These are phyloP conservation scores for Flabesymbios commensalis DNA, from an alignment of 2,888 invertebrate species.

Conservation along the genomic window DNA sequence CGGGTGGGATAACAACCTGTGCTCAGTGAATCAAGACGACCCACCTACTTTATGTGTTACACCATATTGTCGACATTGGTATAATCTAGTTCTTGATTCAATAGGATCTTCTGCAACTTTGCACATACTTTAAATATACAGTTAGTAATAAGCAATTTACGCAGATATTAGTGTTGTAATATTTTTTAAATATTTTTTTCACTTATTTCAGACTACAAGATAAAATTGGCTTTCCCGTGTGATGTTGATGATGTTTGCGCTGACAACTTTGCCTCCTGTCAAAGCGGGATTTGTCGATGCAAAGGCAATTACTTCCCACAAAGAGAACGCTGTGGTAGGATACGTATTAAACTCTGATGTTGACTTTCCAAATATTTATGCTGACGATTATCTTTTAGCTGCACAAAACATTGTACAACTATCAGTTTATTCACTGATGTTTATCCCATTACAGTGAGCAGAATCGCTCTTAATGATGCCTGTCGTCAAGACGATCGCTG, in stretches of 20 bases:
- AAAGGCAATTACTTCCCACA: conserved; percentile 1
- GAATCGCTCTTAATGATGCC: conserved; percentile 7
- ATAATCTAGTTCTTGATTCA: no score
- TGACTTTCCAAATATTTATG: no score
- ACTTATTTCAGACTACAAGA: conserved; percentile 16
- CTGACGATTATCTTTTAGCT: no score
- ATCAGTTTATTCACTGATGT: no score
- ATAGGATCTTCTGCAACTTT: no score
- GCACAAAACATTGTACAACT: no score
- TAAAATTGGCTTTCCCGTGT: conserved; percentile 21
- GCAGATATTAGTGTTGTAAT: neutral
- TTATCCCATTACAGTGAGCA: conserved; percentile 15
- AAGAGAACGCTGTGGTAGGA: conserved; percentile 1
- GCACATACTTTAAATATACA: no score
- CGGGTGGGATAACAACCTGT: no score
- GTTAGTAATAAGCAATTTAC: no score
- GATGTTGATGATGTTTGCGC: conserved; percentile 14
- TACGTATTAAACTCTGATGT: neutral
- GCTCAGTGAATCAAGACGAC: no score
- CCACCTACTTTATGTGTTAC: no score
- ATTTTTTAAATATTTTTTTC: neutral
- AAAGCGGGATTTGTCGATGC: conserved; percentile 12
- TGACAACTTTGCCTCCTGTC: conserved; percentile 11
- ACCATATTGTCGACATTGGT: no score
- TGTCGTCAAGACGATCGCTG: conserved; percentile 14